phyloP scores from a whole-genome alignment of 2,888 invertebrate genomes.

The Idaea biselata region DNA sequence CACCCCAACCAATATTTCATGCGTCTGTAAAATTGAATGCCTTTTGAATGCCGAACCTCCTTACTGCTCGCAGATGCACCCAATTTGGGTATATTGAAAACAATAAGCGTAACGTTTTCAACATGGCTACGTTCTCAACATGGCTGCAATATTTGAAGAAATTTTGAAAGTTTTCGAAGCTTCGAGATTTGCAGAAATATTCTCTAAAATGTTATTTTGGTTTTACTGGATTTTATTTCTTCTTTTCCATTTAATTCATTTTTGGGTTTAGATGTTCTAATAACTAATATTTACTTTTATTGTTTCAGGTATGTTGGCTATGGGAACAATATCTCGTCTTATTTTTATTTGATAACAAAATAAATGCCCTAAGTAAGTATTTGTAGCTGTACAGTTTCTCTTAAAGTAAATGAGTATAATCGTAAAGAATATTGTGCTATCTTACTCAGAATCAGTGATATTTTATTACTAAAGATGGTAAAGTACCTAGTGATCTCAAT shows the following conservation, averaged over 20 bases:
- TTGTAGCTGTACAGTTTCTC: too few species aligned
- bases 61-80: conserved; percentile 32
- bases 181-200: background rate
- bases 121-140: conserved; percentile 28
- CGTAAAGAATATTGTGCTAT: too few species aligned
- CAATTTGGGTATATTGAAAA: conserved; percentile 51
- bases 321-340: background rate
- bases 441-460: too few species aligned
- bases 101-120: conserved; percentile 33
- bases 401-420: too few species aligned
- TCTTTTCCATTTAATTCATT: background rate
- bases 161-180: conserved; percentile 20
- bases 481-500: too few species aligned
- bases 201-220: background rate
- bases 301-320: background rate
- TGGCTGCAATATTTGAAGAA: conserved; percentile 27
- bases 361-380: background rate
- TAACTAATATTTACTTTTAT: background rate
- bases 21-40: conserved; percentile 38
- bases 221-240: background rate
- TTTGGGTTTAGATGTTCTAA: background rate
- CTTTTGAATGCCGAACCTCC: conserved; percentile 21
- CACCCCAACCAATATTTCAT: conserved; percentile 30
- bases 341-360: background rate
- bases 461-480: too few species aligned